These are phyloP conservation scores for Rhegmatorhina hoffmannsi DNA, from an alignment of 2,113 vertebrate species.

Conservation along the genomic window DNA sequence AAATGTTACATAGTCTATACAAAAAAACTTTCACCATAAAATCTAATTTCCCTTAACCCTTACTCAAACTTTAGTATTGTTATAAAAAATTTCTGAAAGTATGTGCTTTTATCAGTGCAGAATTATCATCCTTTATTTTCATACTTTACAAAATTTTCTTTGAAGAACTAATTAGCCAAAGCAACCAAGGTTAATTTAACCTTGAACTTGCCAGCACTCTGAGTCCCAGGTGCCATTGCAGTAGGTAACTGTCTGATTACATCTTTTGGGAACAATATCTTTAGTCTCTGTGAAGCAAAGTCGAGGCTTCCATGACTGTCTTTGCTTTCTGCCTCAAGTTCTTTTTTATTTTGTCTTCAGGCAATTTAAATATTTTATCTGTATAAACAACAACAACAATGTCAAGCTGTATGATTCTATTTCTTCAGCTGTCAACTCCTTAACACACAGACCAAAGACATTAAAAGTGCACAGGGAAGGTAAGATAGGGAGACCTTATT, in stretches of 20 bases:
- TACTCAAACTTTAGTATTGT: not conserved
- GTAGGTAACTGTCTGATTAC: not conserved
- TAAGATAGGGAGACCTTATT: not conserved
- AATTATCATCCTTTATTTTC: not conserved
- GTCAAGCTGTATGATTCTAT: not conserved
- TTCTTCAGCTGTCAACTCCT: not conserved
- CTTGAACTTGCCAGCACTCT: not conserved
- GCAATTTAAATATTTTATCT: slow-evolving; percentile 36
- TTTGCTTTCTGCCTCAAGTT: not conserved
- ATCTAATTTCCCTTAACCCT: not conserved
- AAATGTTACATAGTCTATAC: not conserved
- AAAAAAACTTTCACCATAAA: not conserved
- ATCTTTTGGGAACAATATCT: not conserved
- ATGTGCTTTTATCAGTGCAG: not conserved
- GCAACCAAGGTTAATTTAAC: not conserved
- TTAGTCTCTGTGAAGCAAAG: rapidly evolving
- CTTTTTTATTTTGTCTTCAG: not conserved
- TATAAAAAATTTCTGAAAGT: not conserved
- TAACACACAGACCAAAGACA: not conserved
- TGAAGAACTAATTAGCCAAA: not conserved
- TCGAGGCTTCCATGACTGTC: not conserved
- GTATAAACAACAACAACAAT: not conserved
- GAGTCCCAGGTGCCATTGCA: too few relatives aligned
- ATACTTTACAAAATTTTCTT: not conserved
- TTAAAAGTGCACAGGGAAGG: not conserved